Percentiles rank a stretch among this genome's conserved stretches.
Evolutionary conservation across 1,140 invertebrate species (phyloP).

Genomic region (Bombyx mandarina): DNA sequence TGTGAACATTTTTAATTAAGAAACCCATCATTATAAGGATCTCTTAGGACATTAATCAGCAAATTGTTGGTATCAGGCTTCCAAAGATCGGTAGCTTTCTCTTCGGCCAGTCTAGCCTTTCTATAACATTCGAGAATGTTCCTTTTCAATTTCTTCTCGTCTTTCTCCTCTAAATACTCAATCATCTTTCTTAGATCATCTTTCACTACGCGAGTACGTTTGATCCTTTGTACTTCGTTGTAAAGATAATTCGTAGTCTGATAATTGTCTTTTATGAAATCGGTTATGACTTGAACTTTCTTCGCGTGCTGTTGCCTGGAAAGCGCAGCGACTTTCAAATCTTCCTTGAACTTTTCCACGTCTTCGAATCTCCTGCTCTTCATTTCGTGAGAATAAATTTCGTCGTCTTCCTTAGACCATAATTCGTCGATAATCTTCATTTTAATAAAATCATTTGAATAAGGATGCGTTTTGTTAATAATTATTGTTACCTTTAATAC

Average conservation of each 20-base stretch:
- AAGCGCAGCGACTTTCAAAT: background rate
- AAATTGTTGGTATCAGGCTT: conserved; percentile 21
- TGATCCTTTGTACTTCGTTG: conserved; percentile 26
- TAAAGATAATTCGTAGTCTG: conserved; percentile 26
- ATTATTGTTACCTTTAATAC: background rate
- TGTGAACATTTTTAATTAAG: background rate
- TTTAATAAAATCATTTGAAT: background rate
- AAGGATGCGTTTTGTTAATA: background rate
- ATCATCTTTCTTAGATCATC: conserved; percentile 30
- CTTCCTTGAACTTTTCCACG: conserved; percentile 2
- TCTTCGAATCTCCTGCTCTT: conserved; percentile 1
- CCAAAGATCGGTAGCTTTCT: conserved; percentile 8
- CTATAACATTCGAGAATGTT: conserved; percentile 17
- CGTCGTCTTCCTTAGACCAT: too few relatives aligned
- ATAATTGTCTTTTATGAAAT: conserved; percentile 22
- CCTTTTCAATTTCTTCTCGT: conserved; percentile 11
- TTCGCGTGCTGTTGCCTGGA: conserved; percentile 14
- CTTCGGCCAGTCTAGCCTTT: conserved; percentile 3
- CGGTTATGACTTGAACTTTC: conserved; percentile 19
- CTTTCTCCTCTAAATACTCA: conserved; percentile 19
- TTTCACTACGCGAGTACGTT: conserved; percentile 10
- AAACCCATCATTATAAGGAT: conserved; percentile 22
- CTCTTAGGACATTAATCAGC: conserved; percentile 27
- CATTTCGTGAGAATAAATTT: too few relatives aligned
- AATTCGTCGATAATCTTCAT: too few relatives aligned